These are phyloP conservation scores for Sogatella furcifera DNA, from an alignment of 1,140 invertebrate genomes.

Conservation along the genomic window DNA sequence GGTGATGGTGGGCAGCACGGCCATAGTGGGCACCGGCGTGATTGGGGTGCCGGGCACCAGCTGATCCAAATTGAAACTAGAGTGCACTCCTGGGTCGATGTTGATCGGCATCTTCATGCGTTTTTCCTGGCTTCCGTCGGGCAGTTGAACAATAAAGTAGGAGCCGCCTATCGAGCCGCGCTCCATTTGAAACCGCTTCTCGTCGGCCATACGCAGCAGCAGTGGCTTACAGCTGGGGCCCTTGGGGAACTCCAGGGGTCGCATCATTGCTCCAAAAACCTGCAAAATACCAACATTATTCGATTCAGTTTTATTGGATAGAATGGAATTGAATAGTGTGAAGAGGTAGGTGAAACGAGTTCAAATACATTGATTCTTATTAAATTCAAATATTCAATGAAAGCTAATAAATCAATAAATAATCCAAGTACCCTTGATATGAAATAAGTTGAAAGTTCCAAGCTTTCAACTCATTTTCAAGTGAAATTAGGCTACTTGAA, in stretches of 20 bases:
- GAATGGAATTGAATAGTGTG: too few species aligned
- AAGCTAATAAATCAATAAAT: too few species aligned
- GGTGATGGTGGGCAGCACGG: slow-evolving; percentile 78
- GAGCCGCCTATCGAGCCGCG: slow-evolving; percentile 71
- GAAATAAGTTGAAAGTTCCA: too few species aligned
- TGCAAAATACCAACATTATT: slow-evolving; percentile 23
- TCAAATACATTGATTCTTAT: too few species aligned
- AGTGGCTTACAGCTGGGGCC: slow-evolving; percentile 56
- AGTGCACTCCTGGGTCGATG: slow-evolving; percentile 45
- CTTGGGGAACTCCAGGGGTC: slow-evolving; percentile 72
- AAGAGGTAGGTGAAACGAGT: too few species aligned
- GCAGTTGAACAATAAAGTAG: slow-evolving; percentile 79
- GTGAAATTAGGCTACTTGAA: too few species aligned
- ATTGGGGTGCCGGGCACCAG: slow-evolving; percentile 48
- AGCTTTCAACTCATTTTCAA: too few species aligned
- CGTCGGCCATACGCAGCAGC: slow-evolving; percentile 80
- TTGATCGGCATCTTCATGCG: slow-evolving; percentile 66
- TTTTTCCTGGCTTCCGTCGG: slow-evolving; percentile 77
- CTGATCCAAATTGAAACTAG: slow-evolving; percentile 72
- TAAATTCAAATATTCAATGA: too few species aligned
- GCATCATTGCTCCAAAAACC: slow-evolving; percentile 86
- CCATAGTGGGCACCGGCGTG: slow-evolving; percentile 67
- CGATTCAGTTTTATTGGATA: too few species aligned
- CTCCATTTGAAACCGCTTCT: slow-evolving; percentile 77
- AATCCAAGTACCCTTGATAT: too few species aligned